These are phyloP conservation scores for Popillia japonica DNA, from an alignment of 1,140 invertebrate species.

Conservation along the genomic window DNA sequence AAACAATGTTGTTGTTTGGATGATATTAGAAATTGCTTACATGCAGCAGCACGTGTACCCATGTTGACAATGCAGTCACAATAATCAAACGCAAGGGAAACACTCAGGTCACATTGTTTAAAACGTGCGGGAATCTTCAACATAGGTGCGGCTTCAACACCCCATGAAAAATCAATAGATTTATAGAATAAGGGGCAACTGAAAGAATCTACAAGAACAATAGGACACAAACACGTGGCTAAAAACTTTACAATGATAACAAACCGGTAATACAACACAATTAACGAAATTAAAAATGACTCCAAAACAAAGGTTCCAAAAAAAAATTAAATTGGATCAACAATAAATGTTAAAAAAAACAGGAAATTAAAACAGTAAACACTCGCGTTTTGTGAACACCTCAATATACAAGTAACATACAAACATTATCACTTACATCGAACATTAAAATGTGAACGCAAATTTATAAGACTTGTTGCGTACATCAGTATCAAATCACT, in stretches of 20 bases:
- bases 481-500: slow-evolving; percentile 44
- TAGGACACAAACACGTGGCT: slow-evolving; percentile 56
- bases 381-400: slow-evolving; percentile 51
- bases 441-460: slow-evolving; percentile 55
- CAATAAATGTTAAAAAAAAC: not conserved
- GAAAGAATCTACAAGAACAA: slow-evolving; percentile 58
- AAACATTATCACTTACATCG: slow-evolving; percentile 57
- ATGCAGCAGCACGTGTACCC: slow-evolving; percentile 77
- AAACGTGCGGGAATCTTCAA: slow-evolving; percentile 63
- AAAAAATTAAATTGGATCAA: slow-evolving; percentile 36
- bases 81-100: slow-evolving; percentile 62
- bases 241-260: slow-evolving; percentile 39
- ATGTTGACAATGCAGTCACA: slow-evolving; percentile 68
- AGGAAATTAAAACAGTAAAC: slow-evolving; percentile 37
- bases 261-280: slow-evolving; percentile 42
- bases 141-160: slow-evolving; percentile 60
- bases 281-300: too few relatives aligned
- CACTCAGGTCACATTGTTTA: slow-evolving; percentile 62
- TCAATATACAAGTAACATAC: slow-evolving; percentile 18
- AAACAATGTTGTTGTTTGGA: slow-evolving; percentile 11
- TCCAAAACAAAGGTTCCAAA: not conserved
- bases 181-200: slow-evolving; percentile 58
- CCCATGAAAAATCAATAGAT: slow-evolving; percentile 60
- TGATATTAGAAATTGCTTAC: slow-evolving; percentile 66
- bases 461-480: slow-evolving; percentile 54